A percentile compares a stretch with the other conserved stretches of the same genome.
These are phyloP conservation scores for Furcifer pardalis DNA, from an alignment of 2,797 vertebrate genomes.

Conservation along the genomic window DNA sequence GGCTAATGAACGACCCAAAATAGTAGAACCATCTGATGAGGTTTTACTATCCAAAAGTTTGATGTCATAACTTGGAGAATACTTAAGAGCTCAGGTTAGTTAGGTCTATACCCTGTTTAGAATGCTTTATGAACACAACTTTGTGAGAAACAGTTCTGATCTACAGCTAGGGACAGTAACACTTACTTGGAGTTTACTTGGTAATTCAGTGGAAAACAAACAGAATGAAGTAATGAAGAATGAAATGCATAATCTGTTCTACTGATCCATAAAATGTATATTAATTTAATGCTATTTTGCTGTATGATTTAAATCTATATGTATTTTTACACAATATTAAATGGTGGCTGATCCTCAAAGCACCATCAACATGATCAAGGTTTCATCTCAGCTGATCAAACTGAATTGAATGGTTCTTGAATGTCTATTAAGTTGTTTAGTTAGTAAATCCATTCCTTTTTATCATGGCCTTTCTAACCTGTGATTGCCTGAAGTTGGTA, in stretches of 20 bases:
- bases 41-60: too few relatives aligned
- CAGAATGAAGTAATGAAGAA: background rate
- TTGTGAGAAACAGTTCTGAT: too few relatives aligned
- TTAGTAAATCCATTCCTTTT: background rate
- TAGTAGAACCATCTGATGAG: too few relatives aligned
- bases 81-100: too few relatives aligned
- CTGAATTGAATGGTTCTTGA: background rate
- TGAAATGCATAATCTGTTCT: background rate
- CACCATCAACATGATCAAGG: background rate
- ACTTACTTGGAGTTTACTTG: too few relatives aligned
- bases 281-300: constrained; percentile 9
- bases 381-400: background rate
- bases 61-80: too few relatives aligned
- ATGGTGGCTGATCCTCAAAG: background rate
- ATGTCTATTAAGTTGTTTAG: background rate
- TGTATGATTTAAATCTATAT: background rate
- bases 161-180: too few relatives aligned
- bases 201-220: background rate
- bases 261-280: background rate
- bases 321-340: constrained; percentile 8
- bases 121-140: too few relatives aligned
- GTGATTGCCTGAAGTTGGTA: background rate
- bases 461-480: constrained; percentile 5
- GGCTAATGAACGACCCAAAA: too few relatives aligned
- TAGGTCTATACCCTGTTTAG: too few relatives aligned